phyloP scores from a whole-genome alignment of 37 sponge, comb jelly and placozoan species.

The Dysidea cf. avara region DNA sequence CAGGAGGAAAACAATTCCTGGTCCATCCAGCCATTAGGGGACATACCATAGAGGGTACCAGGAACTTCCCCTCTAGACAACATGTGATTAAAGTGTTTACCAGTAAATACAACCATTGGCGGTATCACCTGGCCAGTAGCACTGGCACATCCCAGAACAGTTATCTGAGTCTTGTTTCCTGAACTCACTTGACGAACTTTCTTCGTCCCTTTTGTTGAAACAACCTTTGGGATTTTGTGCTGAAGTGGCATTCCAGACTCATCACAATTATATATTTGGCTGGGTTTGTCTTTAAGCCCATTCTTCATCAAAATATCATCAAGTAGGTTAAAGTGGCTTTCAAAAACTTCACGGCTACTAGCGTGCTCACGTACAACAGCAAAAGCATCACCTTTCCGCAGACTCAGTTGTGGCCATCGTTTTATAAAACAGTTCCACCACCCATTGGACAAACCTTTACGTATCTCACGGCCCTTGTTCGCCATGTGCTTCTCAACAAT shows the following conservation, averaged over 20 bases:
- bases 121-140: slow-evolving; percentile 44
- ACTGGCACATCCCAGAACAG: slow-evolving; percentile 51
- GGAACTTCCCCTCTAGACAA: slow-evolving; percentile 29
- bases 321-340: slow-evolving; percentile 33
- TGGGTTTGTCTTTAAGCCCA: slow-evolving; percentile 17
- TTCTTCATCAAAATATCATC: slow-evolving; percentile 23
- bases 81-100: background rate
- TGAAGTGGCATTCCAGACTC: no score
- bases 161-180: slow-evolving; percentile 45
- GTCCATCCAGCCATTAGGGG: slow-evolving; percentile 26
- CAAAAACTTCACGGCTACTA: slow-evolving; percentile 15
- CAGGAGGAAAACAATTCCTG: slow-evolving; percentile 24
- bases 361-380: slow-evolving; percentile 13
- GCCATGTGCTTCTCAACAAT: no score
- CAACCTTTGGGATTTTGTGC: no score
- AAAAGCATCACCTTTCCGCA: slow-evolving; percentile 12
- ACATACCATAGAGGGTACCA: slow-evolving; percentile 50
- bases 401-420: slow-evolving; percentile 25
- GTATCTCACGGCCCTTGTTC: no score
- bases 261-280: slow-evolving; percentile 25
- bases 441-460: no score
- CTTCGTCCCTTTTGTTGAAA: no score
- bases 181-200: slow-evolving; percentile 17
- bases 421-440: slow-evolving; percentile 36
- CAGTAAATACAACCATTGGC: slow-evolving; percentile 36